A percentile compares a stretch with the other conserved stretches of the same genome.
Evolutionary conservation across 2,888 invertebrate species (phyloP).

Genomic region (Ornithoptera priamus): DNA sequence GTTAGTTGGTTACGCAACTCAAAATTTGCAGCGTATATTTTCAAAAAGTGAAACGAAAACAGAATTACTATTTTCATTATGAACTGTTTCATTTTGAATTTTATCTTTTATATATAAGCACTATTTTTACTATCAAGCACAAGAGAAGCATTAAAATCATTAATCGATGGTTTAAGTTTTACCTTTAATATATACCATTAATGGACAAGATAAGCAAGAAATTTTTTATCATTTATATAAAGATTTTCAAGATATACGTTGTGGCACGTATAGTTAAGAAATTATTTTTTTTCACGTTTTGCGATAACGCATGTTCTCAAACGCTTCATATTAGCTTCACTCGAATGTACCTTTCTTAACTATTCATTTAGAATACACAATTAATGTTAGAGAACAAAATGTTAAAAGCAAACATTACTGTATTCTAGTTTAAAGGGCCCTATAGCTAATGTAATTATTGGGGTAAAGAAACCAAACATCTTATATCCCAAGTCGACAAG

Average conservation of each 20-base stretch:
- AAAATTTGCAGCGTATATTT: conserved; percentile 44
- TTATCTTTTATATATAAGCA: neutral
- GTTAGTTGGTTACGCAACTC: conserved; percentile 52
- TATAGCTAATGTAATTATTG: too few relatives aligned
- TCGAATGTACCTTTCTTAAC: too few relatives aligned
- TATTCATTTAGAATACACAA: too few relatives aligned
- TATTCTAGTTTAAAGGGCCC: too few relatives aligned
- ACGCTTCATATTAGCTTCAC: too few relatives aligned
- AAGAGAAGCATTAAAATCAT: neutral
- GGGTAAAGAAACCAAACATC: too few relatives aligned
- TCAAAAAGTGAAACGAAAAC: conserved; percentile 31
- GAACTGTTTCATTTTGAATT: neutral
- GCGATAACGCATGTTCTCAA: conserved; percentile 17
- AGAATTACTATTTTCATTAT: conserved; percentile 17
- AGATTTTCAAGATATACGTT: conserved; percentile 10
- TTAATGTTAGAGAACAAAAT: too few relatives aligned
- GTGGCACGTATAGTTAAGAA: conserved; percentile 18
- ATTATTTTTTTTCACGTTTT: conserved; percentile 12
- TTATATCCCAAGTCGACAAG: too few relatives aligned
- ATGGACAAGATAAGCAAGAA: conserved; percentile 12
- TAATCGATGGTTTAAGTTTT: neutral
- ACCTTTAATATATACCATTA: conserved; percentile 10
- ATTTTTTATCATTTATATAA: conserved; percentile 5
- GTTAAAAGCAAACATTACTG: too few relatives aligned
- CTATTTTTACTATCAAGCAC: conserved; percentile 17